These are phyloP conservation scores for Aphodius sticticus DNA, from an alignment of 2,888 invertebrate species.

Conservation along the genomic window DNA sequence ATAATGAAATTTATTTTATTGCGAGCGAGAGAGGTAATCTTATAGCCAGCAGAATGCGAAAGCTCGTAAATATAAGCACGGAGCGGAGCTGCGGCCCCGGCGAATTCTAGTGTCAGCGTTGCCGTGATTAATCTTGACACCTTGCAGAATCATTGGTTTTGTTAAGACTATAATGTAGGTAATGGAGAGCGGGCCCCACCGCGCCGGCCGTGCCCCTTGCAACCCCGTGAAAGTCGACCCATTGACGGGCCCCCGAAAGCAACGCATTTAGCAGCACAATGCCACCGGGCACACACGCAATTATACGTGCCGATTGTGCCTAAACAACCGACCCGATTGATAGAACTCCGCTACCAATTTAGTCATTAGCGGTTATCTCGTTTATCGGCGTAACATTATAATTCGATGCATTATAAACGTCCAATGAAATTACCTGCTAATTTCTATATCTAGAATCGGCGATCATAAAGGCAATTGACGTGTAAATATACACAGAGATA, in stretches of 20 bases:
- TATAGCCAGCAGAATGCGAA: conserved; percentile 32
- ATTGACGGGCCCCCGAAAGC: not conserved
- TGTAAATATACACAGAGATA: not conserved
- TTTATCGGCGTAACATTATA: conserved; percentile 7
- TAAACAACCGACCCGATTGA: not conserved
- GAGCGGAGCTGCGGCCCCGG: conserved; percentile 38
- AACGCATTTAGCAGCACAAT: not conserved
- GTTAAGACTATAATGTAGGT: conserved; percentile 13
- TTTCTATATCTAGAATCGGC: conserved; percentile 13
- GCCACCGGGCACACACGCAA: conserved; percentile 7
- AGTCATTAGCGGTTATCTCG: conserved; percentile 4
- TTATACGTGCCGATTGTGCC: conserved; percentile 13
- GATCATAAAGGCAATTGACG: not conserved
- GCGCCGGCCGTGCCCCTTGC: not conserved
- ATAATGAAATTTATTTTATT: conserved; percentile 36
- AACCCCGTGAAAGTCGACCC: not conserved
- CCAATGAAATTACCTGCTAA: not conserved
- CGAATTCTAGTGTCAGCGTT: conserved; percentile 40
- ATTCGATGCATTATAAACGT: not conserved
- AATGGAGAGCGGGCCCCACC: not conserved
- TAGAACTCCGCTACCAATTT: not conserved
- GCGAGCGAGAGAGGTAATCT: conserved; percentile 27
- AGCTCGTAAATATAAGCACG: conserved; percentile 42
- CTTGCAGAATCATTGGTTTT: conserved; percentile 32
- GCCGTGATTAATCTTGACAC: conserved; percentile 41